These are phyloP conservation scores for Avahi laniger DNA, from an alignment of 2,797 vertebrate species.

Conservation along the genomic window DNA sequence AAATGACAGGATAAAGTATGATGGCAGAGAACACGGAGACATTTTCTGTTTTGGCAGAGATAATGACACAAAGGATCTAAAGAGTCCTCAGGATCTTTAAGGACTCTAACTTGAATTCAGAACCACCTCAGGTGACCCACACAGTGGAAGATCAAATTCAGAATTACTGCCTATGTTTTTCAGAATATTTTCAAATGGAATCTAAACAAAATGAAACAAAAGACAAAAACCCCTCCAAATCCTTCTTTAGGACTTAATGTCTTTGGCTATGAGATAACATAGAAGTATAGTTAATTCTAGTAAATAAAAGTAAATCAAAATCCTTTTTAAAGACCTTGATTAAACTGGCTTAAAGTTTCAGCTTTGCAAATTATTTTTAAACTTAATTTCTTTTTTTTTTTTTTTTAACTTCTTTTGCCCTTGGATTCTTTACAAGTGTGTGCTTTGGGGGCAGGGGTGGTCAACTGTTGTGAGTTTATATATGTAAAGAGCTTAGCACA, in stretches of 20 bases:
- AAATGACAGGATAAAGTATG: constrained; percentile 54
- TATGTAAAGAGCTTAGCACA: neutral
- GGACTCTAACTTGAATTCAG: neutral
- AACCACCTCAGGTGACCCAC: neutral
- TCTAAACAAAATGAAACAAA: neutral
- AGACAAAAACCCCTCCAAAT: neutral
- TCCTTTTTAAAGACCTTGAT: neutral
- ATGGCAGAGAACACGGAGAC: neutral
- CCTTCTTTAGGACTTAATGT: neutral
- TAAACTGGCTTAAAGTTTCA: neutral
- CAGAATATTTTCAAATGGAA: neutral
- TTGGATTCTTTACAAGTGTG: neutral
- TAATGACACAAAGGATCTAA: neutral
- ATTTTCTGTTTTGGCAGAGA: neutral
- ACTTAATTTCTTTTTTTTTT: neutral
- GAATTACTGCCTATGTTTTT: neutral
- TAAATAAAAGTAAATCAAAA: neutral
- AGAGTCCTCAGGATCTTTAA: neutral
- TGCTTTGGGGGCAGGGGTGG: fast-evolving
- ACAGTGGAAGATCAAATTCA: neutral
- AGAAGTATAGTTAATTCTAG: neutral
- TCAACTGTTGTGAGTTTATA: neutral
- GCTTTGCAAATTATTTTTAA: neutral
- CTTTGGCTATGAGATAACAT: neutral
- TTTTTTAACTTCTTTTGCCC: neutral